Conservation (phyloP, 2,888 invertebrate species). For the Acronicta aceris region DNA sequence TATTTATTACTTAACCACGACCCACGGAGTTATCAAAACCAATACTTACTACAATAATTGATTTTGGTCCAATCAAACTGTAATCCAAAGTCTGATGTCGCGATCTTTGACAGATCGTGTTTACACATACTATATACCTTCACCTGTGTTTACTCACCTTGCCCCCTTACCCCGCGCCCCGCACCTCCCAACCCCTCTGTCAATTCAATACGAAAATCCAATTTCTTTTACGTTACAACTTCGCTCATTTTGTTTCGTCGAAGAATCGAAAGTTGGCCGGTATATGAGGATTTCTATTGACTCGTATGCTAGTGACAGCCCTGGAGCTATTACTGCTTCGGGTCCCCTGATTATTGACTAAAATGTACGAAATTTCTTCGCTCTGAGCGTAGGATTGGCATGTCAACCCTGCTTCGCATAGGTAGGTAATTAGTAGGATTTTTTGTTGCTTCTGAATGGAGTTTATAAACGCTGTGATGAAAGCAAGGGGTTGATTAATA, state of each 20-base stretch:
- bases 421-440: slow-evolving; percentile 41
- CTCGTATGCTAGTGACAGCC: slow-evolving; percentile 71
- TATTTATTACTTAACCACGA: too few relatives aligned
- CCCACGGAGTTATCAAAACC: slow-evolving; percentile 16
- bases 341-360: slow-evolving; percentile 70
- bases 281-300: slow-evolving; percentile 76
- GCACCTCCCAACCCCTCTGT: slow-evolving; percentile 59
- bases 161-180: slow-evolving; percentile 47
- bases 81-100: slow-evolving; percentile 53
- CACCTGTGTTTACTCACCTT: slow-evolving; percentile 72
- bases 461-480: slow-evolving; percentile 13
- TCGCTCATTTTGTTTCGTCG: slow-evolving; percentile 79
- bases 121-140: slow-evolving; percentile 63
- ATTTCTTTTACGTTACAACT: slow-evolving; percentile 84
- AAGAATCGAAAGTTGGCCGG: slow-evolving; percentile 70
- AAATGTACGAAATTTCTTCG: slow-evolving; percentile 62
- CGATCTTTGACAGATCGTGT: slow-evolving; percentile 76
- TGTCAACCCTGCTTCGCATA: slow-evolving; percentile 9
- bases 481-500: slow-evolving; percentile 22
- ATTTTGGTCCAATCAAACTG: slow-evolving; percentile 59
- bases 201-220: slow-evolving; percentile 85
- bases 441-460: slow-evolving; percentile 31
- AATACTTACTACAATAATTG: slow-evolving; percentile 48
- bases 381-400: slow-evolving; percentile 57
- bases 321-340: slow-evolving; percentile 67